Percentiles rank a stretch among this genome's conserved stretches.
phyloP scores from a whole-genome alignment of 1,140 invertebrate species.

The Brachionus manjavacas region DNA sequence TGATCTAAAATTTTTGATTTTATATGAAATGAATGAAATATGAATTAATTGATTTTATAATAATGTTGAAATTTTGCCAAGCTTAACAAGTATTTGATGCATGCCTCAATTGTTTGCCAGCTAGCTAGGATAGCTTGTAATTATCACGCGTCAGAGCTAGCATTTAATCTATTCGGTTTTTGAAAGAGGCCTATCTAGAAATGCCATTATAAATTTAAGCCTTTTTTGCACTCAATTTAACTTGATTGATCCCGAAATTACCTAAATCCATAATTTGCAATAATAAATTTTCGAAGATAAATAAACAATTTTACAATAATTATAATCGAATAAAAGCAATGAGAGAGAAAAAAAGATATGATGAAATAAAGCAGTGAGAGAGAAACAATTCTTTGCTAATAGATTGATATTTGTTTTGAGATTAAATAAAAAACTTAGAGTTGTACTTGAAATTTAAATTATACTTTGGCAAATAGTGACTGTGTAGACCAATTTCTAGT shows the following conservation, averaged over 20 bases:
- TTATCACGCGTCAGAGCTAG: slow-evolving; percentile 16
- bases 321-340: slow-evolving; percentile 10
- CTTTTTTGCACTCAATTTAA: slow-evolving; percentile 31
- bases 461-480: neutral
- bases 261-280: slow-evolving; percentile 30
- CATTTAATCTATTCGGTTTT: slow-evolving; percentile 11
- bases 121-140: neutral
- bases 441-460: slow-evolving; percentile 39
- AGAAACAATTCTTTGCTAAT: slow-evolving; percentile 18
- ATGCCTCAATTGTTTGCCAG: neutral
- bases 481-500: neutral
- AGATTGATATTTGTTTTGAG: slow-evolving; percentile 38
- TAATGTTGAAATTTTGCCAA: neutral
- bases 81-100: neutral
- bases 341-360: neutral
- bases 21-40: slow-evolving; percentile 7
- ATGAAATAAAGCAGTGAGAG: slow-evolving; percentile 2
- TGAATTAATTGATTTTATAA: slow-evolving; percentile 26
- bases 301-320: slow-evolving; percentile 11
- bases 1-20: slow-evolving; percentile 19
- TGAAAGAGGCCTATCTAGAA: slow-evolving; percentile 10
- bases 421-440: slow-evolving; percentile 15
- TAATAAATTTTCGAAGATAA: slow-evolving; percentile 17
- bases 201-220: slow-evolving; percentile 18
- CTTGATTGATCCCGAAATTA: neutral